Percentiles rank a stretch among this genome's conserved stretches.
phyloP scores from a whole-genome alignment of 2,797 vertebrate genomes.

The Amphiprion clarkii region DNA sequence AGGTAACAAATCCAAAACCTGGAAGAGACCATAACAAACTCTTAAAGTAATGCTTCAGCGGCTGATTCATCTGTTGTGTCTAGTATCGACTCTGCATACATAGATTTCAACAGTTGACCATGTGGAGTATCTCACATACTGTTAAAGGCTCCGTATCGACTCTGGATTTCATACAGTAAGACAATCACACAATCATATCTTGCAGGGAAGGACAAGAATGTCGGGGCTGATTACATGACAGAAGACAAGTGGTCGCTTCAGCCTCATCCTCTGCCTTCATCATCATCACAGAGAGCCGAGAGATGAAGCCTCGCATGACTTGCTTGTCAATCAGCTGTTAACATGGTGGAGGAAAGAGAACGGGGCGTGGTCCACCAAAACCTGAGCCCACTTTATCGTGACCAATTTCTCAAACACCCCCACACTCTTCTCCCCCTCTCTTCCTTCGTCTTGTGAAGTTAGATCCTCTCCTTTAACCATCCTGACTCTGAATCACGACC shows the following conservation, averaged over 20 bases:
- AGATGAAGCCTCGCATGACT: background rate
- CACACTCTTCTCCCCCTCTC: background rate
- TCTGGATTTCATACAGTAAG: no score
- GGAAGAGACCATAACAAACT: slow-evolving; percentile 38
- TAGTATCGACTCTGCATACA: background rate
- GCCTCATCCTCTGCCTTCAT: slow-evolving; percentile 22
- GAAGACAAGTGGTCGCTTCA: slow-evolving; percentile 20
- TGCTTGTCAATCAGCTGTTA: slow-evolving; percentile 47
- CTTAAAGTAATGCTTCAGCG: background rate
- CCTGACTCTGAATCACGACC: slow-evolving; percentile 54
- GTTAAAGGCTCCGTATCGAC: no score
- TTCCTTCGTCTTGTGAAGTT: slow-evolving; percentile 56
- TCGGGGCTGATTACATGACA: slow-evolving; percentile 8
- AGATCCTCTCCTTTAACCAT: slow-evolving; percentile 41
- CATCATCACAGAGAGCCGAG: slow-evolving; percentile 10
- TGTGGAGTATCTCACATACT: no score
- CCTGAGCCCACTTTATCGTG: slow-evolving; percentile 29
- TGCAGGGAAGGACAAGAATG: background rate
- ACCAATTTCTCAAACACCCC: slow-evolving; percentile 14
- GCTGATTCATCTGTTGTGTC: background rate
- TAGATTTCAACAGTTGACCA: no score
- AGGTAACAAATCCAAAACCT: slow-evolving; percentile 99
- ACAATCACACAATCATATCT: background rate
- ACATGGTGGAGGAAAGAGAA: slow-evolving; percentile 7
- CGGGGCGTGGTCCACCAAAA: slow-evolving; percentile 21